Evolutionary conservation across 2,888 invertebrate species (phyloP), one percentile per base, ranked within the genome.

Genomic region (Synergus japonicus): DNA sequence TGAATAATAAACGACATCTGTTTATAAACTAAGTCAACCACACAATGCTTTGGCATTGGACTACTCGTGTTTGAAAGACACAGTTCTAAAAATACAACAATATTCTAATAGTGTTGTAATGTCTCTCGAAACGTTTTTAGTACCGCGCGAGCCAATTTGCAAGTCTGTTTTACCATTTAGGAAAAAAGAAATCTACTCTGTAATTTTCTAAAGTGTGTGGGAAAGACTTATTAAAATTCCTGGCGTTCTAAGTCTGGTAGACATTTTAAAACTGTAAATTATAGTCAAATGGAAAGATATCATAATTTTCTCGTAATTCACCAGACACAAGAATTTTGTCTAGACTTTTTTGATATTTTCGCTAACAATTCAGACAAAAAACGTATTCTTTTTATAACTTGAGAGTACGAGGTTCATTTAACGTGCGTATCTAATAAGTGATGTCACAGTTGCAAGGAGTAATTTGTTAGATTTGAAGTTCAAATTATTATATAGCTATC

Each of bases 31-130:
- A 13, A 22, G 22, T 46, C 49, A 69, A 46, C 10, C 29, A 13
- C 29, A 49, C 49, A n/a, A 4, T 37, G 13, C 49, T 58, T 54
- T 73, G 73, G 73, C 73, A 73, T 37, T 54, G 37, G 29, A 73
- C 12, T 7, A 73, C n/a, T 73, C 7, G 10, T 54, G 49, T 73
- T 73, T 58, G 29, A 58, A 73, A 44, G 41, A 66, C 43, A 37
- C 43, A 37, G 12, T 73, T 73, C 73, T 73, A 73, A 73, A 73
- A 54, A 73, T 73, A 73, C 37, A 37, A n/a, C 29, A 73, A 37
- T 73, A 49, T 73, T 73, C 69, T 49, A 73, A 37, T 73, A 29
- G 49, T 9, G 9, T 37, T 49, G n/a, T 41, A 49, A 37, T 37
- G 18, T 41, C n/a, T 15, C 29, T 54, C 10, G 37, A 37, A 37